Percentiles rank a stretch among this genome's conserved stretches.
Evolutionary conservation across 2,888 invertebrate species (phyloP).

Genomic region (Synergus itoensis): DNA sequence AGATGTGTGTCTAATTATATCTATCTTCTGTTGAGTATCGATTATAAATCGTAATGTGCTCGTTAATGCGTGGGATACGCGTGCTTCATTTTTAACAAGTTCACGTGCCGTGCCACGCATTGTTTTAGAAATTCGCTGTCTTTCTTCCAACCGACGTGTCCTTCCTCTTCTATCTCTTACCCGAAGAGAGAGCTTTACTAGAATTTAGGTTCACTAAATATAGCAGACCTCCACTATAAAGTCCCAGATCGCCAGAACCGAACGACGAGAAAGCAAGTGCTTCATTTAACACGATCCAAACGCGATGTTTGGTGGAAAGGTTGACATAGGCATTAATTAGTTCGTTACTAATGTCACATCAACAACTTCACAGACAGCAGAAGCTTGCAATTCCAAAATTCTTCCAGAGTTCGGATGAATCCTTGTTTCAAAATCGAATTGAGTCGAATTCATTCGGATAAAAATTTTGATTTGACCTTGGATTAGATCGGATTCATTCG

Average conservation of each 20-base stretch:
- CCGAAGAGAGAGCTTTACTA: slow-evolving; percentile 46
- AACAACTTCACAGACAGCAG: background rate
- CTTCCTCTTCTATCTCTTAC: background rate
- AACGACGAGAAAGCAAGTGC: slow-evolving; percentile 49
- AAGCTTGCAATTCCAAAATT: background rate
- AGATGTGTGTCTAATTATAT: slow-evolving; percentile 1
- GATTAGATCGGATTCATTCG: no score
- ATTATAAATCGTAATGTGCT: background rate
- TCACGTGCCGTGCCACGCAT: background rate
- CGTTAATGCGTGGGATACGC: background rate
- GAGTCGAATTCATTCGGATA: no score
- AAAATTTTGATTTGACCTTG: no score
- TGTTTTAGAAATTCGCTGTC: slow-evolving; percentile 11
- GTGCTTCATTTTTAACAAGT: slow-evolving; percentile 4
- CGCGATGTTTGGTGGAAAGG: slow-evolving; percentile 5
- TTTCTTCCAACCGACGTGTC: slow-evolving; percentile 12
- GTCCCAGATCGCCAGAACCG: slow-evolving; percentile 64
- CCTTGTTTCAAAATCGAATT: no score
- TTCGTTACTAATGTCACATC: background rate
- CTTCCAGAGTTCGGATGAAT: no score
- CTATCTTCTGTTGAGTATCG: background rate
- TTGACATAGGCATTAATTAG: slow-evolving; percentile 22
- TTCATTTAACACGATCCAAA: slow-evolving; percentile 39
- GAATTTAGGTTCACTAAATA: slow-evolving; percentile 74
- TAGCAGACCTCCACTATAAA: slow-evolving; percentile 71